Evolutionary conservation across 2,888 invertebrate genomes (phyloP), one percentile per base, ranked within the genome.

Genomic region (Pammene aurita): DNA sequence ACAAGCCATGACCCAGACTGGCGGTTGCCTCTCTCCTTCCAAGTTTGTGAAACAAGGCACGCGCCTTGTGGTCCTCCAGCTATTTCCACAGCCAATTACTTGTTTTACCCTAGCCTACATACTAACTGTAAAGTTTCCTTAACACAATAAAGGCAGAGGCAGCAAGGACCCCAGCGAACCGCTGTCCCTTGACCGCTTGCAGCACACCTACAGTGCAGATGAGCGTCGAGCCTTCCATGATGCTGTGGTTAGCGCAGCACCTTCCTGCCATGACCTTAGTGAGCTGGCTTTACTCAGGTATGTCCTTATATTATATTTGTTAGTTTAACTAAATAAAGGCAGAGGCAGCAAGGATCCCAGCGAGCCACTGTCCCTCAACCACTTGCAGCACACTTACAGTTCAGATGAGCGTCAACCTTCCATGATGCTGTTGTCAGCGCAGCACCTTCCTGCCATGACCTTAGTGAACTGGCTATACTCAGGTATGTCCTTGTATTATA

Each of bases 171-270:
- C 72, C 0, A 66, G 75, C 10, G 79, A 83, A 80, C 90, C 90
- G 0, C 75, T 85, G 77, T 82, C 86, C 0, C 54, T 83, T 75
- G 86, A 72, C 74, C 88, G 82, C 41, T 87, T 90, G 44, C 89
- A 88, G 74, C 61, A 73, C 2, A 85, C 89, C 7, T 94, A 89
- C 84, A 90, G 93, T 0, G 69, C 84, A 0, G 94, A 94, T 75
- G 94, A 94, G 84, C 86, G 94, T 9, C 82, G 93, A 34, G 94
- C 93, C 9, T 82, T 95, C 41, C 91, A 94, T 73, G 91, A 94
- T 70, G 93, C 93, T 14, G 92, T 92, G 26, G 87, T 93, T 50
- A 78, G 80, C 50, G 80, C 84, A 0, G 85, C 82, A n/a, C 89
- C 89, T 0, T 74, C 81, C 7, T 82, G 81, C 69, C 85, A 87